Evolutionary conservation across 2,113 vertebrate genomes (phyloP).

Genomic region (Cololabis saira): DNA sequence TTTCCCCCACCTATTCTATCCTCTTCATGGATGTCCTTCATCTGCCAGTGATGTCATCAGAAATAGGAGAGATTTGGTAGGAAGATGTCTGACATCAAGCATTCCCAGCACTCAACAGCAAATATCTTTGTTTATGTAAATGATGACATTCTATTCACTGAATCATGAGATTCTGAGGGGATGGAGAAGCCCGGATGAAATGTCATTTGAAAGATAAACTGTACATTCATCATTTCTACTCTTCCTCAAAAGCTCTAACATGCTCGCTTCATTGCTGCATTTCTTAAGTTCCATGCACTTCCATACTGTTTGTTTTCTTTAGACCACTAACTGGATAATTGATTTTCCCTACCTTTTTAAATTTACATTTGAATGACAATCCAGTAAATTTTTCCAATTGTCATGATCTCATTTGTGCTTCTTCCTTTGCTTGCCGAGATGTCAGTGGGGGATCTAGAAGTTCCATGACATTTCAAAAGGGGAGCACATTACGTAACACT

Average conservation of each 20-base stretch:
- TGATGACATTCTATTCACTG: slow-evolving; percentile 25
- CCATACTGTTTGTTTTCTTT: slow-evolving; percentile 47
- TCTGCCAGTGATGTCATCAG: not conserved
- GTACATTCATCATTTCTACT: slow-evolving; percentile 26
- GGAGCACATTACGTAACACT: slow-evolving; percentile 68
- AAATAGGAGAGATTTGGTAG: slow-evolving; percentile 10
- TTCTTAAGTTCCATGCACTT: slow-evolving; percentile 4
- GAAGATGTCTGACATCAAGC: slow-evolving; percentile 36
- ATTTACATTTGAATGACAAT: slow-evolving; percentile 81
- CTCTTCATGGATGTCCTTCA: not conserved
- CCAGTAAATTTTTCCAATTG: slow-evolving; percentile 77
- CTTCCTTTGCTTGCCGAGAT: slow-evolving; percentile 46
- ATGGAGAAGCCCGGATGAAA: slow-evolving; percentile 39
- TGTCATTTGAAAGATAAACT: slow-evolving; percentile 45
- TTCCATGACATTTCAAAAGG: slow-evolving; percentile 39
- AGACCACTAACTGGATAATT: slow-evolving; percentile 60
- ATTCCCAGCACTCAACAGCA: slow-evolving; percentile 12
- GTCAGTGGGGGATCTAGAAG: slow-evolving; percentile 45
- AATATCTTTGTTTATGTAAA: slow-evolving; percentile 56
- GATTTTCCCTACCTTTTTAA: slow-evolving; percentile 61
- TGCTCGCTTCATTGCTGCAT: slow-evolving; percentile 20
- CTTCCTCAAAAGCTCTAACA: slow-evolving; percentile 44
- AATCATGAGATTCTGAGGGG: slow-evolving; percentile 48
- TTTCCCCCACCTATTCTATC: not conserved
- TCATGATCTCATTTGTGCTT: slow-evolving; percentile 71